phyloP scores from a whole-genome alignment of 2,113 vertebrate species.

The Coregonus clupeaformis region DNA sequence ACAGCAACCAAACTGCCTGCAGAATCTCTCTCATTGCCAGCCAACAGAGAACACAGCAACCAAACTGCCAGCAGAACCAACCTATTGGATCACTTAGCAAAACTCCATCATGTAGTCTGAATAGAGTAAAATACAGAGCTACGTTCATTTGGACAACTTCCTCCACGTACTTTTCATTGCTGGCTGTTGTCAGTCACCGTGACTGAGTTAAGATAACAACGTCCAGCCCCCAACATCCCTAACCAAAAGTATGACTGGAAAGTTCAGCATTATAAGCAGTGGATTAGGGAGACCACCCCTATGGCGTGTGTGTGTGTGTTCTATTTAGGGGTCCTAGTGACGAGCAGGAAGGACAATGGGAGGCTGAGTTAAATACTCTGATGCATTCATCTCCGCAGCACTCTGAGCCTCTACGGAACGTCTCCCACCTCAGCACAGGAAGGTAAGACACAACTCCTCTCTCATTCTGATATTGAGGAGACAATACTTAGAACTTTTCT shows the following conservation, averaged over 20 bases:
- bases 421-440: conserved; percentile 32
- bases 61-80: too few relatives aligned
- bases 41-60: too few relatives aligned
- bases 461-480: not conserved
- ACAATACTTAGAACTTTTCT: too few relatives aligned
- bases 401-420: conserved; percentile 30
- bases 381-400: conserved; percentile 53
- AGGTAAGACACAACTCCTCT: conserved; percentile 55
- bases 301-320: conserved; percentile 48
- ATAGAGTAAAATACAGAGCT: too few relatives aligned
- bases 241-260: conserved; percentile 10
- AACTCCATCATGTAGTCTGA: too few relatives aligned
- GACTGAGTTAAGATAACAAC: too few relatives aligned
- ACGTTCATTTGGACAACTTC: too few relatives aligned
- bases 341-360: conserved; percentile 55
- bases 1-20: too few relatives aligned
- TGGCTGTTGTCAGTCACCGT: too few relatives aligned
- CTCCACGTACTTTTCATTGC: too few relatives aligned
- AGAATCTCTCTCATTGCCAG: too few relatives aligned
- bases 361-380: conserved; percentile 53
- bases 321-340: conserved; percentile 37
- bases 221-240: not conserved
- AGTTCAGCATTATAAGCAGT: conserved; percentile 38
- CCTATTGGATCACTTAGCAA: too few relatives aligned
- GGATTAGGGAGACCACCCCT: conserved; percentile 34